A percentile compares a stretch with the other conserved stretches of the same genome.
Conservation (phyloP, 2,797 vertebrate species). For the Diplodus sargus region DNA sequence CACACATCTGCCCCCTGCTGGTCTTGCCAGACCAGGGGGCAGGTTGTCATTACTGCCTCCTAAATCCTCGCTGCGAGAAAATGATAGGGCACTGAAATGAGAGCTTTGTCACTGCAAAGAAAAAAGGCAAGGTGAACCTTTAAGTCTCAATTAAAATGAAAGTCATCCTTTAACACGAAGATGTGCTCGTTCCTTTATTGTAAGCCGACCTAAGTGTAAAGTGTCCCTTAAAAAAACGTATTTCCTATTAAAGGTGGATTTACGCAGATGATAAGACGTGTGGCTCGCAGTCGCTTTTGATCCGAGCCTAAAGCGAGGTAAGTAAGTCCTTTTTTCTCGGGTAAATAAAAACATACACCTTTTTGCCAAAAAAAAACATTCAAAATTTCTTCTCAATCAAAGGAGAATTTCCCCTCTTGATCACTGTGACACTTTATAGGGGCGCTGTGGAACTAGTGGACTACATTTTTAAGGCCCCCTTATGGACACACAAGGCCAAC, state of each 20-base stretch:
- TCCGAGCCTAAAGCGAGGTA: no score
- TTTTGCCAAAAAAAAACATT: no score
- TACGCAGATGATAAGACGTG: neutral
- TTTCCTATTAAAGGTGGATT: constrained; percentile 11
- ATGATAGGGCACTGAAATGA: constrained; percentile 40
- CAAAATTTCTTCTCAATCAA: no score
- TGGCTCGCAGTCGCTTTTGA: no score
- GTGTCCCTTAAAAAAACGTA: neutral
- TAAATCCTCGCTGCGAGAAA: constrained; percentile 57
- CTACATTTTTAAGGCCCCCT: no score
- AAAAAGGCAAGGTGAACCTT: constrained; percentile 39
- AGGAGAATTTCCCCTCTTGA: no score
- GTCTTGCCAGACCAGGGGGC: constrained; percentile 52
- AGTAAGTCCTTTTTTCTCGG: no score
- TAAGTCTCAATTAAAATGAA: constrained; percentile 44
- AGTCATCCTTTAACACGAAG: constrained; percentile 20
- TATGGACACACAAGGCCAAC: no score
- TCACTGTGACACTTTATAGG: no score
- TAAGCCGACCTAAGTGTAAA: neutral
- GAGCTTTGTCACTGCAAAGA: constrained; percentile 37
- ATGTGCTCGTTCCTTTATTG: constrained; percentile 1
- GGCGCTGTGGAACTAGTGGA: no score
- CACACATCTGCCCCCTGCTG: constrained; percentile 73
- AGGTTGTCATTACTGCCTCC: constrained; percentile 58
- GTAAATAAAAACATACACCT: no score